These are phyloP conservation scores for Hermetia illucens DNA, from an alignment of 1,140 invertebrate species.

Conservation along the genomic window DNA sequence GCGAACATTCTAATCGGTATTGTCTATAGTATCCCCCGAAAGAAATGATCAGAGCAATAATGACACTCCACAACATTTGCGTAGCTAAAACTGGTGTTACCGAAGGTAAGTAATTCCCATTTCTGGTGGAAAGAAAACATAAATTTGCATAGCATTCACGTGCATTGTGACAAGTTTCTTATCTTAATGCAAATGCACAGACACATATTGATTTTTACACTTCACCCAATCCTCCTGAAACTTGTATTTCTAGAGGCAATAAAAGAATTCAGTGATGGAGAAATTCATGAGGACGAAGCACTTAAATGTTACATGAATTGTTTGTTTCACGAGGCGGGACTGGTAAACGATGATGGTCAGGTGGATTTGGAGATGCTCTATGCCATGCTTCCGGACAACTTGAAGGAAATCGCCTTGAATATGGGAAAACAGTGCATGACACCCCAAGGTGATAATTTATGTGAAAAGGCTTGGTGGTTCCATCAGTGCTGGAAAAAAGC, in stretches of 20 bases:
- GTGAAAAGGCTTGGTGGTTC: slow-evolving; percentile 25
- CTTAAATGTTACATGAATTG: slow-evolving; percentile 27
- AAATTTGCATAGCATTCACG: no score
- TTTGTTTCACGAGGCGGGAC: slow-evolving; percentile 18
- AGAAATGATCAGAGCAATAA: no score
- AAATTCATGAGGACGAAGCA: slow-evolving; percentile 20
- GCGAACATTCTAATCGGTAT: no score
- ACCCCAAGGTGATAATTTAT: slow-evolving; percentile 20
- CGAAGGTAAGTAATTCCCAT: slow-evolving; percentile 21
- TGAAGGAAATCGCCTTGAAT: slow-evolving; percentile 13
- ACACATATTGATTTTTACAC: no score
- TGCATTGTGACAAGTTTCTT: no score
- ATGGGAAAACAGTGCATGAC: slow-evolving; percentile 19
- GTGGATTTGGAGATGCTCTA: slow-evolving; percentile 21
- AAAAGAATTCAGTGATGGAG: slow-evolving; percentile 22
- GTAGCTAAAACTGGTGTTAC: slow-evolving; percentile 25
- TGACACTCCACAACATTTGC: slow-evolving; percentile 23
- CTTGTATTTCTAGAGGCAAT: slow-evolving; percentile 19
- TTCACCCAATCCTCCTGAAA: no score
- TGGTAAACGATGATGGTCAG: slow-evolving; percentile 24
- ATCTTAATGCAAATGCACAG: no score
- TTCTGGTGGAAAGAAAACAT: no score
- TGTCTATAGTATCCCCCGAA: no score
- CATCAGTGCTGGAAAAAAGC: slow-evolving; percentile 27
- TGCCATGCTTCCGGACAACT: slow-evolving; percentile 11